Conservation (phyloP, 2,113 vertebrate genomes). For the Alligator sinensis region DNA sequence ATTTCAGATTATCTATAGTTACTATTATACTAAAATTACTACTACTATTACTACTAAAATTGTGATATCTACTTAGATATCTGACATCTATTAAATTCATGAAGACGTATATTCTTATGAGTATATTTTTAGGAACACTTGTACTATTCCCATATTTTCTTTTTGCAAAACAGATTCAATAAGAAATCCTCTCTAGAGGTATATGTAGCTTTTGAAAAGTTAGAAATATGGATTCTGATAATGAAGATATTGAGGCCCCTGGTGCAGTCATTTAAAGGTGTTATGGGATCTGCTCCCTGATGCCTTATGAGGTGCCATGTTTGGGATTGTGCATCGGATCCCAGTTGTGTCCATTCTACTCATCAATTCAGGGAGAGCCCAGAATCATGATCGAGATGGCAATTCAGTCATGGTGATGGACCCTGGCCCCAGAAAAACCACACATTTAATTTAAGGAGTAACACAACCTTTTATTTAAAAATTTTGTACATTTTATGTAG, state of each 20-base stretch:
- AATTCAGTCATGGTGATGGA: too few relatives aligned
- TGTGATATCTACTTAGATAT: neutral
- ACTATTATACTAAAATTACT: neutral
- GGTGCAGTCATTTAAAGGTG: neutral
- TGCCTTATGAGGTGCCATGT: too few relatives aligned
- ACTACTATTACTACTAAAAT: neutral
- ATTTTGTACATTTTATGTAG: too few relatives aligned
- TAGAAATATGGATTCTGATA: neutral
- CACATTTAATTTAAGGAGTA: too few relatives aligned
- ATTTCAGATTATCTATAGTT: neutral
- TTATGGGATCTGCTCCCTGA: neutral
- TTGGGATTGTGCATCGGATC: too few relatives aligned
- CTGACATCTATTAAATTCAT: neutral
- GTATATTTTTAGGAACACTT: neutral
- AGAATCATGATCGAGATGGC: too few relatives aligned
- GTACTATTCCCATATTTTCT: neutral
- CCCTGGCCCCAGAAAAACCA: too few relatives aligned
- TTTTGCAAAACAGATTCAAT: neutral
- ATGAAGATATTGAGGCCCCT: neutral
- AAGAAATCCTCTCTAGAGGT: neutral
- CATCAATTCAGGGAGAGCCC: too few relatives aligned
- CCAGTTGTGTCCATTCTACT: too few relatives aligned
- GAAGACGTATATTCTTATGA: neutral
- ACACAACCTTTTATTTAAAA: too few relatives aligned
- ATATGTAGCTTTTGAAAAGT: neutral